Conservation (phyloP, 1,140 invertebrate genomes). For the Papilio machaon region DNA sequence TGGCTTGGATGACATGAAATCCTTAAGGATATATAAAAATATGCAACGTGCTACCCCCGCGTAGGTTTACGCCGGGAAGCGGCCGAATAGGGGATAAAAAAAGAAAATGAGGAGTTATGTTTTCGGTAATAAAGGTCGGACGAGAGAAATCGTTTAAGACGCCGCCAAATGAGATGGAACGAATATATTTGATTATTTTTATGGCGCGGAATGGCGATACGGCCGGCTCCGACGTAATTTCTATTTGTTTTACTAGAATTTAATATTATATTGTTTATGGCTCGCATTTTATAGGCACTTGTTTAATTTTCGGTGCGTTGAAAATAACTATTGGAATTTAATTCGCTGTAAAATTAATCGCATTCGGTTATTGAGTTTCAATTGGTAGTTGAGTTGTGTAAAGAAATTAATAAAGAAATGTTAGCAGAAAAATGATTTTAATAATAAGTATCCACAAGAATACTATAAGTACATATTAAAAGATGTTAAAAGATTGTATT, state of each 20-base stretch:
- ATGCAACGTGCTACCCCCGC: constrained; percentile 71
- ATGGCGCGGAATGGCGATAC: constrained; percentile 78
- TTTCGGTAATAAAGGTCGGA: constrained; percentile 81
- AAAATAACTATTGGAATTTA: constrained; percentile 23
- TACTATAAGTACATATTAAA: neutral
- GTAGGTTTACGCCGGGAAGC: constrained; percentile 63
- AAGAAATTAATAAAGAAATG: neutral
- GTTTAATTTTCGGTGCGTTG: constrained; percentile 48
- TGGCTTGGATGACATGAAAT: constrained; percentile 60
- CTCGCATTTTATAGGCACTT: constrained; percentile 51
- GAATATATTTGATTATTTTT: constrained; percentile 82
- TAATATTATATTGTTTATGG: constrained; percentile 70
- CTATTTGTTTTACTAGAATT: constrained; percentile 78
- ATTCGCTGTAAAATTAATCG: constrained; percentile 21
- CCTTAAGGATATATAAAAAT: constrained; percentile 69
- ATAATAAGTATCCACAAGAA: neutral
- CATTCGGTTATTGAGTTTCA: neutral
- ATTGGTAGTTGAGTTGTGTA: neutral
- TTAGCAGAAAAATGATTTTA: neutral
- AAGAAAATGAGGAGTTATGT: constrained; percentile 82
- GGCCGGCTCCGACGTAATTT: constrained; percentile 67
- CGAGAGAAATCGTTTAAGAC: constrained; percentile 82
- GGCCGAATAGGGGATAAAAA: constrained; percentile 77
- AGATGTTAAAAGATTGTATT: neutral
- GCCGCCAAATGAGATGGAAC: constrained; percentile 81